Evolutionary conservation across 2,888 invertebrate species (phyloP).

Genomic region (Gortyna flavago): DNA sequence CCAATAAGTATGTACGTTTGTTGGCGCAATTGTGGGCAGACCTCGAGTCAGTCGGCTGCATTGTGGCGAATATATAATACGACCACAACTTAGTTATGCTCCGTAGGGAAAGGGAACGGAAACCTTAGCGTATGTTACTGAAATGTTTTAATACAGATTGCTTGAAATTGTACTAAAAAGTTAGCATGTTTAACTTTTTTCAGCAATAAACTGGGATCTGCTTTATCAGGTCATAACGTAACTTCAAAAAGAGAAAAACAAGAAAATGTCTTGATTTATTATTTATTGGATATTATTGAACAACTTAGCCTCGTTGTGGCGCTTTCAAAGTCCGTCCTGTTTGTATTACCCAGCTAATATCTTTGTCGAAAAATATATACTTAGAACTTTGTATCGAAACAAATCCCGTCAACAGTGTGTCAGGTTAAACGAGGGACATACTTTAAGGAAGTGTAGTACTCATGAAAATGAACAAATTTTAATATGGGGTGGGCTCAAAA

Average conservation of each 20-base stretch:
- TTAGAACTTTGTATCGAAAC: conserved; percentile 32
- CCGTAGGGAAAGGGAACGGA: conserved; percentile 19
- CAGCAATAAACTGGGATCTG: background rate
- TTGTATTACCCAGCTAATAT: conserved; percentile 4
- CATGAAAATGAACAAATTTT: too few relatives aligned
- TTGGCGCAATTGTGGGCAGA: conserved; percentile 12
- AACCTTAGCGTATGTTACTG: background rate
- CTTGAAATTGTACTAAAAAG: conserved; percentile 2
- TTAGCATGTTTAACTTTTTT: background rate
- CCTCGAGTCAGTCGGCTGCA: conserved; percentile 21
- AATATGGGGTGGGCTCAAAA: too few relatives aligned
- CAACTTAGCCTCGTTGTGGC: conserved; percentile 17
- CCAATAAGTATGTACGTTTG: background rate
- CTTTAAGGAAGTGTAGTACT: too few relatives aligned
- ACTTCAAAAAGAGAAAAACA: background rate
- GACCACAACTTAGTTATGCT: conserved; percentile 35
- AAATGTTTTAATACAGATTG: conserved; percentile 19
- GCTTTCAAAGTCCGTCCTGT: background rate
- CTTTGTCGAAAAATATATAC: conserved; percentile 22
- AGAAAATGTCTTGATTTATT: background rate
- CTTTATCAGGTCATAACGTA: background rate
- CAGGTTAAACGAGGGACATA: too few relatives aligned
- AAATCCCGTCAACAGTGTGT: conserved; percentile 39
- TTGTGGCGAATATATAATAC: conserved; percentile 51
- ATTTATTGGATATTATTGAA: conserved; percentile 16